These are phyloP conservation scores for Lateolabrax maculatus DNA, from an alignment of 2,797 vertebrate genomes.

Conservation along the genomic window DNA sequence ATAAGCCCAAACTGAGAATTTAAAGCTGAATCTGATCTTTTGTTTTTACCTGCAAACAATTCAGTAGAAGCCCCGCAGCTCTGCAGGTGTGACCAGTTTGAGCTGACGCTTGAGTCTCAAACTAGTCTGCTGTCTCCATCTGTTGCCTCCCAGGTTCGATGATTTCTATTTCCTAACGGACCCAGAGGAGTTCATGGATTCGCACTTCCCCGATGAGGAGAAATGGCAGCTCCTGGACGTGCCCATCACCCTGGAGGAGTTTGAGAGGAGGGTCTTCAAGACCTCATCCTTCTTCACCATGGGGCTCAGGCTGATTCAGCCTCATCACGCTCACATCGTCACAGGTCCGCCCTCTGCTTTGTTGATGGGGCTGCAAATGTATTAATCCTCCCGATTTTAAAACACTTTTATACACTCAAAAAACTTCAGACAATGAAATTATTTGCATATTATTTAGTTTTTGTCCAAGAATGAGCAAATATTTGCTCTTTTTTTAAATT, in stretches of 20 bases:
- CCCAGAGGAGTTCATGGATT: slow-evolving; percentile 86
- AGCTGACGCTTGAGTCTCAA: slow-evolving; percentile 50
- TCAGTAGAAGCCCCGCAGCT: not conserved
- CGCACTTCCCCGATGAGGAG: slow-evolving; percentile 86
- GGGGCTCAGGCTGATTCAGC: slow-evolving; percentile 84
- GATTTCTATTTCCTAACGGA: slow-evolving; percentile 91
- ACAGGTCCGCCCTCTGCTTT: slow-evolving; percentile 76
- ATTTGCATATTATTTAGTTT: not conserved
- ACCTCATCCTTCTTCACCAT: slow-evolving; percentile 87
- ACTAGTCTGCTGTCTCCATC: slow-evolving; percentile 46
- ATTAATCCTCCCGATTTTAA: not conserved
- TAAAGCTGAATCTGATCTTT: not conserved
- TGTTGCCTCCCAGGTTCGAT: slow-evolving; percentile 80
- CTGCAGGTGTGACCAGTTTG: not conserved
- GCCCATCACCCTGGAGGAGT: slow-evolving; percentile 78
- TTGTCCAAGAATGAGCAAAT: not conserved
- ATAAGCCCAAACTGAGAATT: not conserved
- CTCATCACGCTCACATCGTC: slow-evolving; percentile 81
- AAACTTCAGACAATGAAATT: not conserved
- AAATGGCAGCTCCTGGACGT: slow-evolving; percentile 87
- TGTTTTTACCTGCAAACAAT: not conserved
- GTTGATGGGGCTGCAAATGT: not conserved
- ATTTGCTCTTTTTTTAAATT: not conserved
- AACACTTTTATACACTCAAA: not conserved
- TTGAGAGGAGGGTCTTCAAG: slow-evolving; percentile 87